These are phyloP conservation scores for Thryonomys swinderianus DNA, from an alignment of 2,113 vertebrate species.

Conservation along the genomic window DNA sequence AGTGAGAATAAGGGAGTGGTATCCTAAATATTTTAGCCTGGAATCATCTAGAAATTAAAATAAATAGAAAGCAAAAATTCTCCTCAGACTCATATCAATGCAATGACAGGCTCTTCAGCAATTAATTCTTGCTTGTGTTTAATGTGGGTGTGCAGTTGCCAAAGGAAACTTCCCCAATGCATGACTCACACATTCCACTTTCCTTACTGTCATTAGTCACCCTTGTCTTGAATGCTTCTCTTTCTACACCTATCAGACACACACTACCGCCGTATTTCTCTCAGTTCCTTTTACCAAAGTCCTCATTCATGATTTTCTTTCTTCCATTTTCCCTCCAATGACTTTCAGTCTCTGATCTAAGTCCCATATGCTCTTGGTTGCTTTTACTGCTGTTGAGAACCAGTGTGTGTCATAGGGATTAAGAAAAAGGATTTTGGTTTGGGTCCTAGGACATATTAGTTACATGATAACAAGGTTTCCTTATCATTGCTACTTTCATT, in stretches of 20 bases:
- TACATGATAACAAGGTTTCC: background rate
- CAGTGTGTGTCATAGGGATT: background rate
- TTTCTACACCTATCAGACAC: slow-evolving; percentile 1
- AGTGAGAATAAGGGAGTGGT: slow-evolving; percentile 12
- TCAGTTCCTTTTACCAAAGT: slow-evolving; percentile 1
- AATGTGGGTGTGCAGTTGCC: slow-evolving; percentile 39
- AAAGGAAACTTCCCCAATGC: slow-evolving; percentile 47
- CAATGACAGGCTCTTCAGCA: background rate
- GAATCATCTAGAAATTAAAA: slow-evolving; percentile 39
- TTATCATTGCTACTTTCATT: background rate
- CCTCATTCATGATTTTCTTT: slow-evolving; percentile 1
- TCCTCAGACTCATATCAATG: background rate
- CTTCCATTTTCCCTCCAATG: background rate
- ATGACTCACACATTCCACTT: slow-evolving; percentile 68
- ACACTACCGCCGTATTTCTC: background rate
- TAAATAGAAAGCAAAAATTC: slow-evolving; percentile 52
- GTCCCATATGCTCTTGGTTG: background rate
- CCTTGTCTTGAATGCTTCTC: background rate
- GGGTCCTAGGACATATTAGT: background rate
- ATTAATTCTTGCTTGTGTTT: slow-evolving; percentile 17
- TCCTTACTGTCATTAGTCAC: slow-evolving; percentile 42
- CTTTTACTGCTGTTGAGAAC: background rate
- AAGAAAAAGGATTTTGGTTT: background rate
- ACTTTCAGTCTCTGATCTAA: background rate
- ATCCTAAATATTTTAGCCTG: slow-evolving; percentile 30